A percentile compares a stretch with the other conserved stretches of the same genome.
These are phyloP conservation scores for Apomyelois bistriatella DNA, from an alignment of 2,888 invertebrate genomes.

Conservation along the genomic window DNA sequence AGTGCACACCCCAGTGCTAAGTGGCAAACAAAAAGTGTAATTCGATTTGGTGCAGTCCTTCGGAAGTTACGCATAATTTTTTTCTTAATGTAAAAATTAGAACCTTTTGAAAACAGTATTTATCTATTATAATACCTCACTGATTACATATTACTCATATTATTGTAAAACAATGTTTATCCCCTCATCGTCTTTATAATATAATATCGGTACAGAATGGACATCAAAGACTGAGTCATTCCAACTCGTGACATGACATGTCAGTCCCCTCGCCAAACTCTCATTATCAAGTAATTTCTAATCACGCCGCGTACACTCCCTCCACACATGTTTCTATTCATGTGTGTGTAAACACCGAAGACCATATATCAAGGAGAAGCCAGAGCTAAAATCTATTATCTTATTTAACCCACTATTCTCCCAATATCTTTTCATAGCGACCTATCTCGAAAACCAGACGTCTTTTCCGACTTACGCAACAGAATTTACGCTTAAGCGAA, in stretches of 20 bases:
- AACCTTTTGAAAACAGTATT: too few relatives aligned
- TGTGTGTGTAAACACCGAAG: neutral
- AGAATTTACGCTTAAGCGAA: constrained; percentile 76
- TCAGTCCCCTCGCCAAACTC: constrained; percentile 5
- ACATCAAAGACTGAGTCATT: neutral
- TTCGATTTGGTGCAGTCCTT: too few relatives aligned
- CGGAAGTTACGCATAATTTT: too few relatives aligned
- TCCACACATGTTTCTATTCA: neutral
- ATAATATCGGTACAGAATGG: too few relatives aligned
- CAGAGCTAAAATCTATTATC: constrained; percentile 35
- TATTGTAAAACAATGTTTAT: too few relatives aligned
- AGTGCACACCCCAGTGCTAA: too few relatives aligned
- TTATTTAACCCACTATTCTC: constrained; percentile 44
- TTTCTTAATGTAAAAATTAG: too few relatives aligned
- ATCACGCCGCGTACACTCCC: neutral
- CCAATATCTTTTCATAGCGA: constrained; percentile 56
- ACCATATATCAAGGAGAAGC: constrained; percentile 5
- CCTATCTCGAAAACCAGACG: constrained; percentile 68
- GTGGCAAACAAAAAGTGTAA: too few relatives aligned
- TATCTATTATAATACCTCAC: too few relatives aligned
- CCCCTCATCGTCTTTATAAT: too few relatives aligned
- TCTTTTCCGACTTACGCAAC: constrained; percentile 77
- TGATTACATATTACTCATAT: too few relatives aligned
- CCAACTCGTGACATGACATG: neutral
- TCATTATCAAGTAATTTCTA: constrained; percentile 9